Percentiles rank a stretch among this genome's conserved stretches.
Evolutionary conservation across 2,113 vertebrate genomes (phyloP).

Genomic region (Sula dactylatra): DNA sequence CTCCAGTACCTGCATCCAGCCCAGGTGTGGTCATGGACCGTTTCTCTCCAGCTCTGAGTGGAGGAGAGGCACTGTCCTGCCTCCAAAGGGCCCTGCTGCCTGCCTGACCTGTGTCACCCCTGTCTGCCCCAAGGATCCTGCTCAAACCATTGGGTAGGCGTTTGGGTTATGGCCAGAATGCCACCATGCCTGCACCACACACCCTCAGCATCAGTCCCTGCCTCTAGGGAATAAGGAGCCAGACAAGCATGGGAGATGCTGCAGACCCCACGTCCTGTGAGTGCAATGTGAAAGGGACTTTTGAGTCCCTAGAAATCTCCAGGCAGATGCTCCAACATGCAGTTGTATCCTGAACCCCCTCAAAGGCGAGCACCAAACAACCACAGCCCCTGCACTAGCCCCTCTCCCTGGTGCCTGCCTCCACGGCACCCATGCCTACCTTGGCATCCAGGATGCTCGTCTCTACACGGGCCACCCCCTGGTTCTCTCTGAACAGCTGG

Average conservation of each 20-base stretch:
- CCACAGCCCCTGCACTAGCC: neutral
- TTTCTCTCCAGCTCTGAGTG: neutral
- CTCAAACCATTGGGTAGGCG: neutral
- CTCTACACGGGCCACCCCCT: constrained; percentile 94
- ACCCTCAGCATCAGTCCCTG: neutral
- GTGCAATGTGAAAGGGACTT: fast-evolving
- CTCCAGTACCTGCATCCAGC: neutral
- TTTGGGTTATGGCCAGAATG: neutral
- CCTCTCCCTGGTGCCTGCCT: neutral
- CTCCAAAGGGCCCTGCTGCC: neutral
- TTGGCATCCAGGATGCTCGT: constrained; percentile 93
- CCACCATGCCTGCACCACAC: fast-evolving
- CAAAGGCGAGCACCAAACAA: neutral
- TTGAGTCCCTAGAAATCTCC: neutral
- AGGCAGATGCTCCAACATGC: neutral
- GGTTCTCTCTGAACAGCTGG: constrained; percentile 94
- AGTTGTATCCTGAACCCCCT: neutral
- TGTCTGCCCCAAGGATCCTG: fast-evolving
- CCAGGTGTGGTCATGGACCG: neutral
- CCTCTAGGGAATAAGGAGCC: neutral
- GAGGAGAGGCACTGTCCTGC: neutral
- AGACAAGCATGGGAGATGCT: neutral
- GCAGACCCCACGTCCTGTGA: neutral
- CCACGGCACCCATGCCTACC: constrained; percentile 53
- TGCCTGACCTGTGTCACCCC: neutral